These are phyloP conservation scores for Echinops telfairi DNA, from an alignment of 2,113 vertebrate genomes.

Conservation along the genomic window DNA sequence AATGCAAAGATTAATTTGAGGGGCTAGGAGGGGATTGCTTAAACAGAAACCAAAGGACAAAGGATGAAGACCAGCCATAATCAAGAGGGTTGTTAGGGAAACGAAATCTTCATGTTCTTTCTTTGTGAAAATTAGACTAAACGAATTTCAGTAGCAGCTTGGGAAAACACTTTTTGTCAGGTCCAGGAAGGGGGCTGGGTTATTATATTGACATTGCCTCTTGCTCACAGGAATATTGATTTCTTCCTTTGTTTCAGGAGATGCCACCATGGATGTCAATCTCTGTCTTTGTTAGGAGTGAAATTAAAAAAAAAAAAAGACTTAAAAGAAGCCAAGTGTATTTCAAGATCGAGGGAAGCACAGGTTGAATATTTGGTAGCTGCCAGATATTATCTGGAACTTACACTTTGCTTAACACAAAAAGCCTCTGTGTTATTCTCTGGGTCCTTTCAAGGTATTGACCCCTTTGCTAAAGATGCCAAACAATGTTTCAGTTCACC, in stretches of 20 bases:
- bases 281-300: slow-evolving; percentile 28
- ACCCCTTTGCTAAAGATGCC: background rate
- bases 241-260: slow-evolving; percentile 47
- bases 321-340: background rate
- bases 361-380: background rate
- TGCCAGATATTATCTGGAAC: background rate
- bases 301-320: background rate
- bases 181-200: background rate
- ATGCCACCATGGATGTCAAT: background rate
- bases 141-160: slow-evolving; percentile 57
- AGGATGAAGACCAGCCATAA: background rate
- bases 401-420: background rate
- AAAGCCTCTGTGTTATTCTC: background rate
- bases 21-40: background rate
- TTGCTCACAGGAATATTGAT: slow-evolving; percentile 2
- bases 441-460: slow-evolving; percentile 10
- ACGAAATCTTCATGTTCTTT: slow-evolving; percentile 62
- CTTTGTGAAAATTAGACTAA: slow-evolving; percentile 67
- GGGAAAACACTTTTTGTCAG: slow-evolving; percentile 47
- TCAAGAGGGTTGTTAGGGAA: slow-evolving; percentile 59
- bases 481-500: background rate
- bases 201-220: background rate
- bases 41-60: slow-evolving; percentile 24
- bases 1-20: slow-evolving; percentile 45
- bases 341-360: background rate